Evolutionary conservation across 2,888 invertebrate genomes (phyloP).

Genomic region (Achlya flavicornis): DNA sequence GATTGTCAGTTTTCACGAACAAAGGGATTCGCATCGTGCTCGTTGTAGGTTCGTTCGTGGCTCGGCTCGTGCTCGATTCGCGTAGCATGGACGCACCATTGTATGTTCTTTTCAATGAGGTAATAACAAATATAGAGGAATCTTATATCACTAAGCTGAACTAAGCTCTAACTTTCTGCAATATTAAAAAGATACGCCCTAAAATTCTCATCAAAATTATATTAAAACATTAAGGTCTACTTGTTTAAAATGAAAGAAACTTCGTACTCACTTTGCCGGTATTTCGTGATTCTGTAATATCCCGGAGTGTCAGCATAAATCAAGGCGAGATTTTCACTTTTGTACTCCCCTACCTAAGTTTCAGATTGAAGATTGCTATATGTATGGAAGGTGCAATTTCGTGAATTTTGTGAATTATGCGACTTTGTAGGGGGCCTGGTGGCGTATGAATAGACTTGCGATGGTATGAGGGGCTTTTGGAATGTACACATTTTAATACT

Average conservation of each 20-base stretch:
- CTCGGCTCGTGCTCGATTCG: too few species aligned
- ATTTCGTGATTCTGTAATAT: constrained; percentile 24
- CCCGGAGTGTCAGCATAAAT: constrained; percentile 45
- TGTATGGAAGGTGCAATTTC: constrained; percentile 37
- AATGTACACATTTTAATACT: constrained; percentile 7
- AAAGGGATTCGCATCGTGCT: too few species aligned
- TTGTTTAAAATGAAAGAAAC: constrained; percentile 12
- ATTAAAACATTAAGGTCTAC: background rate
- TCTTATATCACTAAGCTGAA: too few species aligned
- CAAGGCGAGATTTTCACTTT: constrained; percentile 44
- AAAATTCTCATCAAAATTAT: background rate
- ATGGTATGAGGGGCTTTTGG: background rate
- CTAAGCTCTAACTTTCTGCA: too few species aligned
- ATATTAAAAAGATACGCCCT: background rate
- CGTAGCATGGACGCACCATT: too few species aligned
- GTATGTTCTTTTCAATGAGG: too few species aligned
- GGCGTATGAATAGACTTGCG: background rate
- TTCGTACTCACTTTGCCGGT: constrained; percentile 24
- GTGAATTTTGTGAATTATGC: constrained; percentile 32
- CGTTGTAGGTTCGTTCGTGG: too few species aligned
- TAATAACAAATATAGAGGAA: too few species aligned
- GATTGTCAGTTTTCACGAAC: too few species aligned
- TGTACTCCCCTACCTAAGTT: constrained; percentile 23
- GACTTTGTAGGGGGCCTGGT: constrained; percentile 32
- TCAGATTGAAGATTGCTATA: constrained; percentile 31